Evolutionary conservation across 2,113 vertebrate genomes (phyloP).

Genomic region (Hydrolagus affinis): DNA sequence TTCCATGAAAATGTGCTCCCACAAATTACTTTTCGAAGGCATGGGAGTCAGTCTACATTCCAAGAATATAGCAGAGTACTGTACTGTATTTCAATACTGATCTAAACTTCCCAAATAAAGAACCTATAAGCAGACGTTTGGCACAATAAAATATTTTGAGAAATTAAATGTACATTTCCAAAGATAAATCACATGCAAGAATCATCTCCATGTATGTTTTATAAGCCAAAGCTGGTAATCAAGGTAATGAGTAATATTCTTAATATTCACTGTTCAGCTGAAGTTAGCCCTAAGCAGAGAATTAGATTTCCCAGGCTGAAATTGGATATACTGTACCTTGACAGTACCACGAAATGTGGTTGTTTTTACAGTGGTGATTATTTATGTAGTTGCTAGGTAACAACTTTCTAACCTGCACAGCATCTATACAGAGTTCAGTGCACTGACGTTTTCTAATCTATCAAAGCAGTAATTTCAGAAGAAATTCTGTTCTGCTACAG

Average conservation of each 20-base stretch:
- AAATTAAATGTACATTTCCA: not conserved
- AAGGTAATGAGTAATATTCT: not conserved
- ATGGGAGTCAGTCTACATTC: not conserved
- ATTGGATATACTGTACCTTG: not conserved
- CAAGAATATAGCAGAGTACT: not conserved
- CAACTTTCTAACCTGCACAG: not conserved
- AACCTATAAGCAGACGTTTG: not conserved
- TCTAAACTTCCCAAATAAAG: not conserved
- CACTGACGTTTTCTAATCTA: not conserved
- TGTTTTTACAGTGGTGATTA: not conserved
- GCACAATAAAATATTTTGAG: not conserved
- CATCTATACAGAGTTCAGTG: not conserved
- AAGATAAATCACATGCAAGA: not conserved
- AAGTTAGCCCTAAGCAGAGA: not conserved
- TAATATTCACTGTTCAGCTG: not conserved
- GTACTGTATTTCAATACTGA: not conserved
- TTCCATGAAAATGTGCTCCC: not conserved
- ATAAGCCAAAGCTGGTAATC: not conserved
- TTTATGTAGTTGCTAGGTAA: not conserved
- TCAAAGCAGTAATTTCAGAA: not conserved
- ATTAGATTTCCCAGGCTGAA: not conserved
- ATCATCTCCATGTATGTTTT: not conserved
- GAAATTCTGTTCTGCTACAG: not conserved
- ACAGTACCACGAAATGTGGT: not conserved
- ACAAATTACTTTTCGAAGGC: not conserved